These are phyloP conservation scores for Dendronephthya gigantea DNA, from an alignment of 64 coral and sea anemone species.

Conservation along the genomic window DNA sequence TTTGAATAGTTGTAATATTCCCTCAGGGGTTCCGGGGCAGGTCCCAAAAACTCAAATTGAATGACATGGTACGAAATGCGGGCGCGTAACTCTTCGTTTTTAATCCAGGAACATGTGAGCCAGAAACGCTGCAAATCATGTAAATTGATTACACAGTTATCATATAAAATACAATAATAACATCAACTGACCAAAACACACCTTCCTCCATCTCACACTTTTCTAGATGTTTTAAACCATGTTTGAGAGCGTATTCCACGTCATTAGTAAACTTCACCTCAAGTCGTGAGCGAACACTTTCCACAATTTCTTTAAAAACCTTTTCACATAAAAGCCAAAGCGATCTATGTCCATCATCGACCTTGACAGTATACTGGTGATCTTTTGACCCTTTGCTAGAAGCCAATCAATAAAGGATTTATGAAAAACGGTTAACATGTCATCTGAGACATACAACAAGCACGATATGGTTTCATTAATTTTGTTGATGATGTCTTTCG, in stretches of 20 bases:
- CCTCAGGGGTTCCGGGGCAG: too few species aligned
- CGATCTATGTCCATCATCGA: slow-evolving; percentile 18
- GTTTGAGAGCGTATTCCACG: slow-evolving; percentile 46
- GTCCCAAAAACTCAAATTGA: too few species aligned
- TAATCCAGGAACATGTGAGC: neutral
- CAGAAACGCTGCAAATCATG: neutral
- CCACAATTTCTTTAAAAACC: slow-evolving; percentile 12
- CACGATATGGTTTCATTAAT: slow-evolving; percentile 30
- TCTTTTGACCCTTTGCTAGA: neutral
- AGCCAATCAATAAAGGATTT: slow-evolving; percentile 72
- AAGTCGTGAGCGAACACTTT: neutral
- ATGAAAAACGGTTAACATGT: slow-evolving; percentile 51
- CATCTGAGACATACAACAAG: slow-evolving; percentile 42
- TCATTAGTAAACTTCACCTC: slow-evolving; percentile 30
- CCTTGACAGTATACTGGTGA: slow-evolving; percentile 44
- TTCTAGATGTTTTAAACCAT: slow-evolving; percentile 40
- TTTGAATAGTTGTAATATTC: too few species aligned
- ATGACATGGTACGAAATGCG: neutral
- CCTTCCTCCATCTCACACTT: neutral
- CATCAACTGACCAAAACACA: neutral
- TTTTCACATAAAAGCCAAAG: slow-evolving; percentile 35
- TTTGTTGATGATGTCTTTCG: neutral
- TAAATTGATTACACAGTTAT: neutral
- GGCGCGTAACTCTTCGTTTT: neutral
- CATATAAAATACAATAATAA: neutral